Base-by-base conservation (phyloP, 2,888 invertebrate species). In the Mylabris sibirica region DNA sequence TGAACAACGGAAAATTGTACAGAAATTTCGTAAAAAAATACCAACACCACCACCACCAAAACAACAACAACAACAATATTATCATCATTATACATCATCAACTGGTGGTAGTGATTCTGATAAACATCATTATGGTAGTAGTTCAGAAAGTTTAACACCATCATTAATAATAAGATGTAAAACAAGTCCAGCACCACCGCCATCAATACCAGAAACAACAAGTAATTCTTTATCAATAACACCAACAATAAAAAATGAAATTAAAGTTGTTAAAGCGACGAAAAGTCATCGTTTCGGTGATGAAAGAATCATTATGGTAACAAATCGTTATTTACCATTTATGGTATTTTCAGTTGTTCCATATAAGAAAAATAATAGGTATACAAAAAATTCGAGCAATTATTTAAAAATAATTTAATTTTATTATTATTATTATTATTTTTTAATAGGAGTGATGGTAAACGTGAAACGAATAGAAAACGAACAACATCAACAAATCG, bases 261-360 rank as follows among this genome's bases (percentile, higher is more conserved):
- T 90, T 24, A 89, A 90, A 74, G 78, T 91, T 71, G 82, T 91
- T 68, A 87, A 88, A 72, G 88, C 89, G 17, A 86, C 87, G 30
- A 91, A 89, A 84, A 89, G 89, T 72, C 90, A 91, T 72, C 89
- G 89, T 76, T 92, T 93, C 79, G 90, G 88, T 80, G 92, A 94
- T 84, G 94, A 95, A 81, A 89, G 97, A 79, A 88, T 97, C 73
- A 92, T 95, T 67, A 88, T 97, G 85, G 91, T 94, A 49, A 92
- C 95, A 63, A 87, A 90, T 6, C 90, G 90, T 77, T 91, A 92
- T 78, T 90, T 92, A 67, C 97, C 97, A 41, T 93, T 96, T 86
- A 88, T 93, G 76, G 88, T 97, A 71, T 97, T 93, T 84, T 97
- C 97, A 49, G 90, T 94, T 66, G 90, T 97, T 81, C 95, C 97